Conservation (phyloP, 2,113 vertebrate species). For the Bubo scandiacus region DNA sequence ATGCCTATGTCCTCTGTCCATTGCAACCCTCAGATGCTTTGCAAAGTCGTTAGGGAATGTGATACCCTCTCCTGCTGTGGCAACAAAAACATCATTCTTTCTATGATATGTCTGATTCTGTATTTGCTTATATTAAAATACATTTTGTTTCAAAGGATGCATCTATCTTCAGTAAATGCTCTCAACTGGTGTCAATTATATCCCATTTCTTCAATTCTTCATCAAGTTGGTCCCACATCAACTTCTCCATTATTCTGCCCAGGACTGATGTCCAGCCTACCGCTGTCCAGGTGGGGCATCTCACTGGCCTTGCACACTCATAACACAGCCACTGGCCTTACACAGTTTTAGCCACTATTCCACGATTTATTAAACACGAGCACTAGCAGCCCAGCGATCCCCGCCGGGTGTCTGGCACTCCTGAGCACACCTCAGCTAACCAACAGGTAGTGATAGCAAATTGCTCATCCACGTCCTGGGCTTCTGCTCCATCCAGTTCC, state of each 20-base stretch:
- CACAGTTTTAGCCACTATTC: neutral
- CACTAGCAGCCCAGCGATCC: neutral
- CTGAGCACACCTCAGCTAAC: neutral
- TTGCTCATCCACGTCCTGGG: neutral
- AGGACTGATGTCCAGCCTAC: neutral
- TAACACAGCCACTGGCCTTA: neutral
- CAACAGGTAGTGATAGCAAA: neutral
- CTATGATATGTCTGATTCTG: neutral
- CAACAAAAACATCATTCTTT: neutral
- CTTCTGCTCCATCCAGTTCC: neutral
- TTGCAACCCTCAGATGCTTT: neutral
- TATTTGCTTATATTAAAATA: neutral
- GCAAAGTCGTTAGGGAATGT: neutral
- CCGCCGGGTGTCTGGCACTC: neutral
- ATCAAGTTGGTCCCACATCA: neutral
- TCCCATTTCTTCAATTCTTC: neutral
- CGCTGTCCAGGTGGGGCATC: too few species aligned
- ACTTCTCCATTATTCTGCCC: neutral
- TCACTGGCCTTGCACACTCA: accelerated
- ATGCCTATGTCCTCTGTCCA: neutral
- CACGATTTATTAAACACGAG: neutral
- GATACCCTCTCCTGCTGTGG: neutral
- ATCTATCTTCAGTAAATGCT: neutral
- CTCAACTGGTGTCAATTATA: neutral
- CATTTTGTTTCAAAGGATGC: neutral